Base-by-base conservation (phyloP, 2,888 invertebrate genomes). In the Meganola albula region DNA sequence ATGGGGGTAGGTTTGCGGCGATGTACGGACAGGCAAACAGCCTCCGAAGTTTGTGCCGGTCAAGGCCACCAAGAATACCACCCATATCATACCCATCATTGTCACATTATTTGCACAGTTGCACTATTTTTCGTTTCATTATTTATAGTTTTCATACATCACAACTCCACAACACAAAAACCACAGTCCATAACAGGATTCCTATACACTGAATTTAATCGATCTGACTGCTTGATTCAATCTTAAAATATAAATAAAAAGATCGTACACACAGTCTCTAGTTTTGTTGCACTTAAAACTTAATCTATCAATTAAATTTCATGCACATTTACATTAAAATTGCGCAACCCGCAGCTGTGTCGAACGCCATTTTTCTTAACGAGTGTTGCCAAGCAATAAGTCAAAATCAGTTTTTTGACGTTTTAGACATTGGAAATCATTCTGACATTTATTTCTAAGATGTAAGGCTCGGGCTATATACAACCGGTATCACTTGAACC, bases 261-360 rank as follows among this genome's bases (percentile, higher is more conserved):
- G 47, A 68, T 58, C 74, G 74, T 75, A 62, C 62, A 62, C 55
- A 51, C 54, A 52, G 48, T 62, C 45, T 51, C 42, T 61, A 52
- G 60, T 65, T 61, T 69, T 68, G 50, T 56, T 69, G 57, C 58
- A 66, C 67, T 65, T 64, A 59, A 59, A 71, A 61, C 54, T 63
- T 66, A 54, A 55, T 61, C 65, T 68, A 69, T 53, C 52, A 58
- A 66, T 53, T 63, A 67, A 66, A 72, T 74, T 78, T 73, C 61
- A 64, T 69, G 70, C 69, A 75, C 72, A 79, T 82, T 83, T 83
- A 83, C 74, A 76, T 75, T 68, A 72, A 83, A 84, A 84, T 85
- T 85, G 85, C 85, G 85, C 85, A 85, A 84, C 78, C 80, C 71
- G 73, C 83, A 84, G 80, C 83, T 84, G 82, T 79, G 77, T 59